Evolutionary conservation across 1,140 invertebrate genomes (phyloP).

Genomic region (Halictus rubicundus): DNA sequence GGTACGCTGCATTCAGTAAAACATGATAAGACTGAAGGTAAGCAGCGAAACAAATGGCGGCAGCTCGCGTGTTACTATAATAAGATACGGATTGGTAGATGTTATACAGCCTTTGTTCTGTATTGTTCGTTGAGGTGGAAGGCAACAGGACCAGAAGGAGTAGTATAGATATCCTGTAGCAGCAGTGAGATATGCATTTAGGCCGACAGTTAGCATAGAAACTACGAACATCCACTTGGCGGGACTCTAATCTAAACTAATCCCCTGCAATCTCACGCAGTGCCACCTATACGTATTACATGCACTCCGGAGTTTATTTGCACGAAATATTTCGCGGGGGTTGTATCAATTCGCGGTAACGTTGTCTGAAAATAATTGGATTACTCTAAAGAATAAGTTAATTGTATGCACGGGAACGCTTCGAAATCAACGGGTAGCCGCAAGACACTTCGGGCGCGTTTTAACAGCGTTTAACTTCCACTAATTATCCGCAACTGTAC

Average conservation of each 20-base stretch:
- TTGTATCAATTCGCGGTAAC: neutral
- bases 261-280: conserved; percentile 67
- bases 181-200: conserved; percentile 67
- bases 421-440: neutral
- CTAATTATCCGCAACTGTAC: too few species aligned
- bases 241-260: conserved; percentile 73
- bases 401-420: neutral
- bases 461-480: too few species aligned
- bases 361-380: neutral
- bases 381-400: conserved; percentile 12
- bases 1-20: too few species aligned
- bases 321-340: conserved; percentile 46
- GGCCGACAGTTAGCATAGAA: conserved; percentile 71
- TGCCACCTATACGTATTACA: conserved; percentile 41
- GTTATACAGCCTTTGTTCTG: conserved; percentile 1
- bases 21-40: too few species aligned
- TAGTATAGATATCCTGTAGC: conserved; percentile 27
- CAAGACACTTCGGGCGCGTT: neutral
- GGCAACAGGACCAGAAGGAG: neutral
- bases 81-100: neutral
- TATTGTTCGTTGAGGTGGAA: conserved; percentile 13
- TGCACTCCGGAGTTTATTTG: conserved; percentile 48
- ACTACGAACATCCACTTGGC: conserved; percentile 69
- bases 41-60: too few species aligned
- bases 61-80: too few species aligned